Conservation (phyloP, 2,888 invertebrate species). For the Caenorhabditis virilis region DNA sequence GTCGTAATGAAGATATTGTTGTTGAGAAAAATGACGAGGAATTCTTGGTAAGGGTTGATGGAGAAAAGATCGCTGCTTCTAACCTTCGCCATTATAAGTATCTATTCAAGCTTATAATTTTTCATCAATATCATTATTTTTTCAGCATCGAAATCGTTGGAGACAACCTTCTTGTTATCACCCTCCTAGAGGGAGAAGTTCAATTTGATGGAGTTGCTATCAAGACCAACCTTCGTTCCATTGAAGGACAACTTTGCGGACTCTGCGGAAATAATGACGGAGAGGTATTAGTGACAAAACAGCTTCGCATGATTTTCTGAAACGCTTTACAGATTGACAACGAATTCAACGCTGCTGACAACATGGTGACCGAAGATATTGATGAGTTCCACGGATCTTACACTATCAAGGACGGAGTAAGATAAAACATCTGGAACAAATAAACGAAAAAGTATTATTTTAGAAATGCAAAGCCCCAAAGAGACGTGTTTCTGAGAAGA, state of each 20-base stretch:
- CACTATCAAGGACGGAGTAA: constrained; percentile 39
- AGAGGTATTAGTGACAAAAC: constrained; percentile 15
- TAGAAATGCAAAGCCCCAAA: constrained; percentile 43
- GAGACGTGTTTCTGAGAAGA: constrained; percentile 39
- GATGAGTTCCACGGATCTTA: constrained; percentile 64
- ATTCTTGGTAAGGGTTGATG: constrained; percentile 42
- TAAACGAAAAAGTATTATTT: too few relatives aligned
- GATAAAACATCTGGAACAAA: too few relatives aligned
- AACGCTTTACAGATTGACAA: constrained; percentile 37
- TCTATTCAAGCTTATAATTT: too few relatives aligned
- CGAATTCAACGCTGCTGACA: constrained; percentile 56
- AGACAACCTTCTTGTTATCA: constrained; percentile 40
- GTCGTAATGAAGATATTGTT: constrained; percentile 18
- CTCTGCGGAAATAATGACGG: constrained; percentile 66
- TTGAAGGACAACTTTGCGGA: constrained; percentile 59
- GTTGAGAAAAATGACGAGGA: constrained; percentile 17
- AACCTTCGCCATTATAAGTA: background rate
- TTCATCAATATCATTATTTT: too few relatives aligned
- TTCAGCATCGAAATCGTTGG: constrained; percentile 14
- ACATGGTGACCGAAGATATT: constrained; percentile 50
- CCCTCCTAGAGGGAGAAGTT: constrained; percentile 51
- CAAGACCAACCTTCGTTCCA: constrained; percentile 42
- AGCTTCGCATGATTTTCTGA: background rate
- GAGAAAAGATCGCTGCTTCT: constrained; percentile 4
- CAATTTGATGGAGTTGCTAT: constrained; percentile 58